Base-by-base conservation (phyloP, 2,113 vertebrate species). In the Pseudorectes ferrugineus region DNA sequence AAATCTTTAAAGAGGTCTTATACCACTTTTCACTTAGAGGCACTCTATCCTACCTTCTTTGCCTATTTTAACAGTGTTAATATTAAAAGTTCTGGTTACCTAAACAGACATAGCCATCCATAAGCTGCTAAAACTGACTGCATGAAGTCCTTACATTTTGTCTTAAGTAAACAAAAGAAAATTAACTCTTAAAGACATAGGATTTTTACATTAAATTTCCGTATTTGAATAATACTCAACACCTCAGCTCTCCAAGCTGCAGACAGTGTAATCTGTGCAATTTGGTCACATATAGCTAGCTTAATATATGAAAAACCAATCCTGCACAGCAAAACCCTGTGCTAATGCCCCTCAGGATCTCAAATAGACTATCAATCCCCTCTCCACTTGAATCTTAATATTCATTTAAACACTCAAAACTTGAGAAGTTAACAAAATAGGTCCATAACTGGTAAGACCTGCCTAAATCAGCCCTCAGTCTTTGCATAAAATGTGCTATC, bases 211-310 rank as follows among this genome's bases (percentile, higher is more conserved):
- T 48, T 57, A 59, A 43, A 66, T 40, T 36, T 73, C 7, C 3
- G 9, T 28, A 22, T 40, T 73, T 77, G 22, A 87, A 35, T 35
- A 42, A 70, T 4, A 12, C 2, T 43, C 1, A 3, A 26, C 12
- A 42, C 5, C 0, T 0, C 0, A 1, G 36, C 38, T 92, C 9
- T 36, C 29, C 42, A 49, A 84, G 71, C 4, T 54, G 43, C 26
- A 49, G 35, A 9, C 5, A 42, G 48, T 4, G 4, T 36, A 68
- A 40, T 51, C 25, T 0, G 0, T 46, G 13, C 8, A 51, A 21
- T 68, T 82, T 24, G 12, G 23, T 71, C 66, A 38, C 5, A 42
- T 25, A 46, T 3, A 57, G 8, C 22, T 71, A 62, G 13, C 5
- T 78, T 40, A 63, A 33, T 29, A 26, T 9, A 40, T 4, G 14